phyloP scores from a whole-genome alignment of 2,797 vertebrate species.

The Melanotaenia maccullochi region DNA sequence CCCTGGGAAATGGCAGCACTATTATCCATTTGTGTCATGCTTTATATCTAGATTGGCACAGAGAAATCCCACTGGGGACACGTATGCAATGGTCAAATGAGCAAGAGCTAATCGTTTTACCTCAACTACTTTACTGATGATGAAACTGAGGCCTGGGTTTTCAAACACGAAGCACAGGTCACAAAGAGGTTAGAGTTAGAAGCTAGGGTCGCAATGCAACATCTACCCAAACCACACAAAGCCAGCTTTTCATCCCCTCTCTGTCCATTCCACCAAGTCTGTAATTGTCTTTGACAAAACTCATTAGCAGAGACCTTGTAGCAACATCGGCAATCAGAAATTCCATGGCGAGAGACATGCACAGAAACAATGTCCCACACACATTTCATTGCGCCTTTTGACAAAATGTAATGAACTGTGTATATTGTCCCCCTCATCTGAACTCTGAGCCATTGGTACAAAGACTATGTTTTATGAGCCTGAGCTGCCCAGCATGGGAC shows the following conservation, averaged over 20 bases:
- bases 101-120: slow-evolving; percentile 57
- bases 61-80: slow-evolving; percentile 43
- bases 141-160: slow-evolving; percentile 56
- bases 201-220: slow-evolving; percentile 77
- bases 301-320: slow-evolving; percentile 90
- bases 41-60: slow-evolving; percentile 35
- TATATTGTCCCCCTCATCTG: slow-evolving; percentile 83
- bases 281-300: slow-evolving; percentile 92
- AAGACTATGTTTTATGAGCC: slow-evolving; percentile 84
- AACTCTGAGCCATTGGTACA: slow-evolving; percentile 83
- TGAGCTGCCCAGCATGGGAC: slow-evolving; percentile 84
- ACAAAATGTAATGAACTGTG: slow-evolving; percentile 92
- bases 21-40: slow-evolving; percentile 40
- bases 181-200: slow-evolving; percentile 82
- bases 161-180: slow-evolving; percentile 74
- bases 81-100: slow-evolving; percentile 46
- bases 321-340: slow-evolving; percentile 86
- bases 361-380: slow-evolving; percentile 85
- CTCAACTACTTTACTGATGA: slow-evolving; percentile 30
- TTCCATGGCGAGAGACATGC: slow-evolving; percentile 85
- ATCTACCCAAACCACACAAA: slow-evolving; percentile 84
- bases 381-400: slow-evolving; percentile 88
- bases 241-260: slow-evolving; percentile 86
- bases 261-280: slow-evolving; percentile 78
- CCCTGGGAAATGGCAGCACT: slow-evolving; percentile 60